These are phyloP conservation scores for Scelioninae gen. 1 DNA, from an alignment of 2,888 invertebrate species.

Conservation along the genomic window DNA sequence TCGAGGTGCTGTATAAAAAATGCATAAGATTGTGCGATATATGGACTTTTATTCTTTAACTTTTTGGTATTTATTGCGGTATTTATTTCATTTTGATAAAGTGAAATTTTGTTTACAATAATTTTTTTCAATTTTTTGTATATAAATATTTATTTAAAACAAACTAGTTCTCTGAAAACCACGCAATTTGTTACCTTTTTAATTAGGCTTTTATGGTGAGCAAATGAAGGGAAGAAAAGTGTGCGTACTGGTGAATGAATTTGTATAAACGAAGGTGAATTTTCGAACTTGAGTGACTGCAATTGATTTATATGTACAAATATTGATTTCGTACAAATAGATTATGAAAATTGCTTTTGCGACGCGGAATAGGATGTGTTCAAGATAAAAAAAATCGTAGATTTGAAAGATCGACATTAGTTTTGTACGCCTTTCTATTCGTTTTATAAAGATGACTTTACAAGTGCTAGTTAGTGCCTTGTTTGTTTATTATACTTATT, in stretches of 20 bases:
- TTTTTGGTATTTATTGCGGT: slow-evolving; percentile 45
- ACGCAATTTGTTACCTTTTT: slow-evolving; percentile 20
- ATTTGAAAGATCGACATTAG: slow-evolving; percentile 46
- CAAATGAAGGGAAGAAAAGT: background rate
- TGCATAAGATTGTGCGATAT: slow-evolving; percentile 21
- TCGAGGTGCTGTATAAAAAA: slow-evolving; percentile 53
- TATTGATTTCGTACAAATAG: slow-evolving; percentile 27
- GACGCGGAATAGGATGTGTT: slow-evolving; percentile 35
- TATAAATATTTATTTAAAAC: slow-evolving; percentile 57
- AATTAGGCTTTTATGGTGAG: slow-evolving; percentile 14
- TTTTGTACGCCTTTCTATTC: slow-evolving; percentile 63
- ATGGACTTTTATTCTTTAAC: slow-evolving; percentile 5
- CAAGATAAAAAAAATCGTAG: slow-evolving; percentile 27
- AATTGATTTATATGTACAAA: slow-evolving; percentile 42
- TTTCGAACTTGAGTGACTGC: slow-evolving; percentile 13
- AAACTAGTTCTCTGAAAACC: slow-evolving; percentile 36
- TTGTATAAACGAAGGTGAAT: slow-evolving; percentile 33
- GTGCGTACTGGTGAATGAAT: slow-evolving; percentile 7
- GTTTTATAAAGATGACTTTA: slow-evolving; percentile 49
- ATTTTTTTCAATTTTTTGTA: slow-evolving; percentile 42
- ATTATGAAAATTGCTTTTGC: slow-evolving; percentile 8
- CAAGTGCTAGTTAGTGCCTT: slow-evolving; percentile 66
- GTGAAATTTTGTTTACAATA: background rate
- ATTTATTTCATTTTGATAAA: slow-evolving; percentile 27
- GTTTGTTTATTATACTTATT: slow-evolving; percentile 54